Evolutionary conservation across 2,888 invertebrate genomes (phyloP), one percentile per base, ranked within the genome.

Genomic region (Acrobasis consociella): DNA sequence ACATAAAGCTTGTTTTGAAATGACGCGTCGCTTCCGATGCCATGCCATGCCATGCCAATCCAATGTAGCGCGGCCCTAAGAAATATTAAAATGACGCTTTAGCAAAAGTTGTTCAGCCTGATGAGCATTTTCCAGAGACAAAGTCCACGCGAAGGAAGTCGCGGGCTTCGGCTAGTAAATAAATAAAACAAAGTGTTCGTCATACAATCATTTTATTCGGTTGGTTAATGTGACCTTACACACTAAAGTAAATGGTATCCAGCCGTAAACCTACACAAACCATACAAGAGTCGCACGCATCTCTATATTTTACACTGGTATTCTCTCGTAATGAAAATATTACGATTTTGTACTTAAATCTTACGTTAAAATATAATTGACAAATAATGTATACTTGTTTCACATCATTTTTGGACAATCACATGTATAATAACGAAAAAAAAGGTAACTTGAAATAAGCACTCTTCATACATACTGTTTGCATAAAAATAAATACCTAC

Each of bases 181-280:
- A 39, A 60, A 58, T 51, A 64, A 65, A 61, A 62, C 38, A 65
- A 62, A 49, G 11, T 16, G 37, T n/a, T 62, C 49, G 31, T 58
- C 56, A 64, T 63, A 66, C 62, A 62, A 59, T 68, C 63, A 62
- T 65, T 64, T 63, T 78, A 72, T 73, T 75, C 70, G 72, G 72
- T 60, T 74, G 75, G 77, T 79, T 80, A 79, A 69, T 85, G 85
- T 85, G 86, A 86, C 84, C 87, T 87, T 86, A 89, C 56, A 64
- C 64, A 65, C 78, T 83, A 85, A 77, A 83, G 76, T 83, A 83
- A 86, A 86, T 90, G 91, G 91, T 91, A 89, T 89, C 49, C 85
- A 87, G 87, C 86, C 84, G 74, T 79, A 64, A 68, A 64, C 71
- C 72, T 80, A 78, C 73, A 64, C 73, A 70, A 70, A 69, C 73